phyloP scores from a whole-genome alignment of 2,797 vertebrate genomes.

The Caiman crocodilus region DNA sequence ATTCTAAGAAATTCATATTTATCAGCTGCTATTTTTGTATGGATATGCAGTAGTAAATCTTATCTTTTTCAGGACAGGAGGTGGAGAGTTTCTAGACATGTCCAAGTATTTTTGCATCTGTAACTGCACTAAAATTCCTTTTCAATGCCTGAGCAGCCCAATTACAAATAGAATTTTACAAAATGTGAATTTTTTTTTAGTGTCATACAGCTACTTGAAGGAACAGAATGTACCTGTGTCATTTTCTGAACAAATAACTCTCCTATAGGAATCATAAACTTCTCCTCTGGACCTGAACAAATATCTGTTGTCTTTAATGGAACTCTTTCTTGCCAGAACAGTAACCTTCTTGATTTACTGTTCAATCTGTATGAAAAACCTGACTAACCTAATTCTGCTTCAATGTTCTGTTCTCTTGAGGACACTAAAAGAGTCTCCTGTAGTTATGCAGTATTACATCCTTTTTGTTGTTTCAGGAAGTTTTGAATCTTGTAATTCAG shows the following conservation, averaged over 20 bases:
- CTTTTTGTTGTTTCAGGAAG: conserved; percentile 67
- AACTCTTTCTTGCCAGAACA: conserved; percentile 58
- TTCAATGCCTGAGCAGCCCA: not conserved
- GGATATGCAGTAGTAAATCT: not conserved
- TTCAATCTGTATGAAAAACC: conserved; percentile 70
- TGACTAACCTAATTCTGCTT: conserved; percentile 70
- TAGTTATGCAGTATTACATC: conserved; percentile 56
- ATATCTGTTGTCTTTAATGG: conserved; percentile 68
- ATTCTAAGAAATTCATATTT: not conserved
- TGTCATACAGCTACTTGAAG: conserved; percentile 44
- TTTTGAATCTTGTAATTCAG: conserved; percentile 52
- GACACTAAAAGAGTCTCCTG: conserved; percentile 49
- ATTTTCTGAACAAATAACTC: conserved; percentile 70
- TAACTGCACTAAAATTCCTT: not conserved
- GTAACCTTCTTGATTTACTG: conserved; percentile 70
- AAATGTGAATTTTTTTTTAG: conserved; percentile 9
- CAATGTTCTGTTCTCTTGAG: conserved; percentile 64
- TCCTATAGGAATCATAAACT: conserved; percentile 70
- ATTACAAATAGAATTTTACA: conserved; percentile 1
- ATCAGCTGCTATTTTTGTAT: not conserved
- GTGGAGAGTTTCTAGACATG: not conserved
- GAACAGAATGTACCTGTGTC: conserved; percentile 55
- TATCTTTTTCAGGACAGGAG: not conserved
- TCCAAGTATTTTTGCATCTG: not conserved
- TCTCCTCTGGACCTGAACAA: conserved; percentile 69